Base-by-base conservation (phyloP, 2,797 vertebrate species). In the Mormyrops boulengeri region DNA sequence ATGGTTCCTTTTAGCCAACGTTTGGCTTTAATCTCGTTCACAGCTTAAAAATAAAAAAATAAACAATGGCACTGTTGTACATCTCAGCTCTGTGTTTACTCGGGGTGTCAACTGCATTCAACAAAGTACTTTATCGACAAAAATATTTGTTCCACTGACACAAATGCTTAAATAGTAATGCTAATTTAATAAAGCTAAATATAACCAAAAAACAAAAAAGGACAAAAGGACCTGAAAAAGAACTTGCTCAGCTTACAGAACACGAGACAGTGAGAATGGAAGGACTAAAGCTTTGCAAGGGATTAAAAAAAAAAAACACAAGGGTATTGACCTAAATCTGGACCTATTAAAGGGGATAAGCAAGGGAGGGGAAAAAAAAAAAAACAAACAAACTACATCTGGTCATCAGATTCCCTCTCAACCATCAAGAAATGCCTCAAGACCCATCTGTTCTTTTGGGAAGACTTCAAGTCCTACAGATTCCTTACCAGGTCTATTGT, bases 321-420 rank as follows among this genome's bases (percentile, higher is more conserved):
- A 90, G 89, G 80, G 92, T 91, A 92, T 90, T 93, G 91, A 93
- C 91, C 92, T 92, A 91, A 93, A 92, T 90, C 92, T 92, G 92
- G 92, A 92, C 92, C 91, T 92, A 92, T 90, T 92, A 91, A 91
- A 89, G 91, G 88, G 90, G 90, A 92, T 90, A 92, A 90, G 90
- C 49, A 44, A 91, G 88, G 92, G 88, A 92, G 91, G 89, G 90
- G 91, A 17, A 4, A 55, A 53, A 55, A 53, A 53, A 57, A n/a
- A n/a, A n/a, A n/a, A n/a, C n/a, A n/a, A 19, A 0, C 7, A 62
- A 26, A 30, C 8, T 22, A 66, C 60, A 66, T 66, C 22, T 66
- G 60, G 60, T 30, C 60, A 30, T 66, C 60, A 66, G 60, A 66
- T 66, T 66, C 60, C 60, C 60, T 30, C 22, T 30, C 60, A 66